These are phyloP conservation scores for Latrodectus hesperus DNA, from an alignment of 2,888 invertebrate species.

Conservation along the genomic window DNA sequence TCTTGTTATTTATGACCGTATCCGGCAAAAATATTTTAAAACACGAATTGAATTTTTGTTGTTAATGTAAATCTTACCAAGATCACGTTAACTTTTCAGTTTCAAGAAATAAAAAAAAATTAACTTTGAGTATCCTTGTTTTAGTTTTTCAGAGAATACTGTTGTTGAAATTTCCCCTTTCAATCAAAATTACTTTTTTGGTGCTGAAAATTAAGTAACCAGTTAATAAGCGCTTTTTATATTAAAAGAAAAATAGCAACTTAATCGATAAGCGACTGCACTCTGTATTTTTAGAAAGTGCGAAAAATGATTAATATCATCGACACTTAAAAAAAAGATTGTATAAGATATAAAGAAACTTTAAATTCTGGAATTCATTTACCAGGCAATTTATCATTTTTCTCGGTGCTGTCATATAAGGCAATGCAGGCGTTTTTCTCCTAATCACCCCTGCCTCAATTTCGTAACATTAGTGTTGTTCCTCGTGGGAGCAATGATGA, in stretches of 20 bases:
- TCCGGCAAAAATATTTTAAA: too few relatives aligned
- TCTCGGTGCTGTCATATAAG: constrained; percentile 48
- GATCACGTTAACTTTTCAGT: too few relatives aligned
- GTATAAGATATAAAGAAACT: constrained; percentile 61
- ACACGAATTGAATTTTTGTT: too few relatives aligned
- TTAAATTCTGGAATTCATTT: constrained; percentile 66
- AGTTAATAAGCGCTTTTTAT: constrained; percentile 28
- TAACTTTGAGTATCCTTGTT: background rate
- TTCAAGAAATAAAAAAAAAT: background rate
- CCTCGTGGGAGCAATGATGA: constrained; percentile 60
- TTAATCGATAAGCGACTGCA: constrained; percentile 51
- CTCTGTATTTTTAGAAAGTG: constrained; percentile 47
- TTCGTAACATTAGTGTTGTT: constrained; percentile 63
- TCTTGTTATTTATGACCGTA: too few relatives aligned
- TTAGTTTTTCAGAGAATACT: too few relatives aligned
- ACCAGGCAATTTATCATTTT: constrained; percentile 65
- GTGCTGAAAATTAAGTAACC: constrained; percentile 37
- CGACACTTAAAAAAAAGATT: constrained; percentile 45
- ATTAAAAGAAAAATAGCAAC: constrained; percentile 49
- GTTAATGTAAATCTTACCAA: too few relatives aligned
- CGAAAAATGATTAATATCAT: constrained; percentile 63
- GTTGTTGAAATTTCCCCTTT: background rate
- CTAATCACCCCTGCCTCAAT: constrained; percentile 32
- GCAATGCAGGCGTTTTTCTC: constrained; percentile 53
- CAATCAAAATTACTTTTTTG: constrained; percentile 22